phyloP scores from a whole-genome alignment of 2,797 vertebrate genomes.

The Darevskia mixta region DNA sequence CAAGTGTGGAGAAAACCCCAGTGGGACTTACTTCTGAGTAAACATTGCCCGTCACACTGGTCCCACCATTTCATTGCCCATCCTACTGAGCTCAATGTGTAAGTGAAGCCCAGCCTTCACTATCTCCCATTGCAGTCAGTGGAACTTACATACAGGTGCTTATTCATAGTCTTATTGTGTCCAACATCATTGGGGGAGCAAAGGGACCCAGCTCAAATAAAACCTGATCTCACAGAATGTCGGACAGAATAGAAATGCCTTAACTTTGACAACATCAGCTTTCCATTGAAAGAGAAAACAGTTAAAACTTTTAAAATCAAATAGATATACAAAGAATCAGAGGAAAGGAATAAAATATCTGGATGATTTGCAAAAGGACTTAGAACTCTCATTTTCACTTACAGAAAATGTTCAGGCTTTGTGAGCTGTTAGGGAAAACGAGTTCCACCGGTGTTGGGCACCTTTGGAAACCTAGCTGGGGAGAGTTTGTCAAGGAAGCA shows the following conservation, averaged over 20 bases:
- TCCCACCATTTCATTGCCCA: too few relatives aligned
- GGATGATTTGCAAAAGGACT: not conserved
- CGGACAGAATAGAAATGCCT: not conserved
- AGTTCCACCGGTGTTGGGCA: not conserved
- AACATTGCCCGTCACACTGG: not conserved
- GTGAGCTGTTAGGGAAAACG: not conserved
- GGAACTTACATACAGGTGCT: not conserved
- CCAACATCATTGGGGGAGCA: not conserved
- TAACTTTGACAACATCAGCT: too few relatives aligned
- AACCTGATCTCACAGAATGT: not conserved
- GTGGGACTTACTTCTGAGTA: not conserved
- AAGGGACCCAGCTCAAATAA: not conserved
- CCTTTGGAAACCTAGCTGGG: not conserved
- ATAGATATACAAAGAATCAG: too few relatives aligned
- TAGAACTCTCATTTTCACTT: not conserved
- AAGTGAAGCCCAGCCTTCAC: not conserved
- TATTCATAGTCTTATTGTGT: not conserved
- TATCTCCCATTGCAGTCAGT: not conserved
- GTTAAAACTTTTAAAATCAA: too few relatives aligned
- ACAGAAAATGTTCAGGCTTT: too few relatives aligned
- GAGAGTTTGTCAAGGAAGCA: conserved; percentile 46
- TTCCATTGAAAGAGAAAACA: too few relatives aligned
- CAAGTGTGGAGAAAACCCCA: not conserved
- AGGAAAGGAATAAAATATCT: not conserved
- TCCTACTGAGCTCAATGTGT: not conserved